Base-by-base conservation (phyloP, 2,888 invertebrate genomes). In the Cosmorhoe ocellata region DNA sequence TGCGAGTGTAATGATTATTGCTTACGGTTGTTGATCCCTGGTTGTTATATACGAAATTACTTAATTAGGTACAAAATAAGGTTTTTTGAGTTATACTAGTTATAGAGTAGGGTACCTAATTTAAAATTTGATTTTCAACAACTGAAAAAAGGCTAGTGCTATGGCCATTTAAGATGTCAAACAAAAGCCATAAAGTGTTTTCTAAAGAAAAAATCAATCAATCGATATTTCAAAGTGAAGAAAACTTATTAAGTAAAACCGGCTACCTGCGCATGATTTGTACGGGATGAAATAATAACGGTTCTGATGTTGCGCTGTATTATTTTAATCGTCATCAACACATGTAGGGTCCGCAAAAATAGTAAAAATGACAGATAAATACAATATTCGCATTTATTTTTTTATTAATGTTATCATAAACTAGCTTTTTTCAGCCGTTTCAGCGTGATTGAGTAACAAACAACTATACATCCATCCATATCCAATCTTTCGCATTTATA, bases 1-100 rank as follows among this genome's bases (percentile, higher is more conserved):
- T 84, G 86, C 83, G 81, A 71, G 71, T 73, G 79, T 88, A 87
- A 88, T 87, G 86, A 87, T 86, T 82, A 85, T 84, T 87, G 81
- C 82, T 77, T 76, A 80, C 82, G 83, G 81, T 80, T 81, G 78
- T 81, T 82, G 81, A 73, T 78, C 76, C 67, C 76, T 24, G 32
- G 0, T 26, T 40, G 6, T 24, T n/a, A 11, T 32, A 24, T 31
- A 12, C 33, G n/a, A n/a, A n/a, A n/a, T n/a, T n/a, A n/a, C n/a
- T n/a, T n/a, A n/a, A n/a, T n/a, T n/a, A n/a, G n/a, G n/a, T n/a
- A n/a, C n/a, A n/a, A n/a, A n/a, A n/a, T n/a, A n/a, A n/a, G n/a
- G n/a, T n/a, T 18, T 18, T 18, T 5, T 18, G 18, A 18, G 18
- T n/a, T n/a, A n/a, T n/a, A n/a, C n/a, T n/a, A n/a, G n/a, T n/a